A percentile compares a stretch with the other conserved stretches of the same genome.
Conservation (phyloP, 2,797 vertebrate species). For the Danio albolineatus region DNA sequence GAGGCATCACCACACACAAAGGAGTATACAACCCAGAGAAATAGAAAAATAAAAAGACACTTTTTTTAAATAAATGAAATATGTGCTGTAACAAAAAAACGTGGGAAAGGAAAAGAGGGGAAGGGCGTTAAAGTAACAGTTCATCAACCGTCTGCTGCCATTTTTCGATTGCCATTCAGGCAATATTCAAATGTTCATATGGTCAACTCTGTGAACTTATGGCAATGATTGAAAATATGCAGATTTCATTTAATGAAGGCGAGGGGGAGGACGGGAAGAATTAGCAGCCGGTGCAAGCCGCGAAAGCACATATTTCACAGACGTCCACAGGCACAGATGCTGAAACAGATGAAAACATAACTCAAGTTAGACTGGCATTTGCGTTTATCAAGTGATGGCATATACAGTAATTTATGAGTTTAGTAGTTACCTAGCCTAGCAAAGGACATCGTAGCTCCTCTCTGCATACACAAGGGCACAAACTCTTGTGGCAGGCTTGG, state of each 20-base stretch:
- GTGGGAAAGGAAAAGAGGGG: neutral
- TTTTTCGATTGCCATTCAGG: conserved; percentile 15
- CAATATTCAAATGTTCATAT: neutral
- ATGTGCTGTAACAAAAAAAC: conserved; percentile 60
- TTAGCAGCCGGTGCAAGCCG: conserved; percentile 82
- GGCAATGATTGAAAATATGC: neutral
- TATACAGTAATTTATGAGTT: neutral
- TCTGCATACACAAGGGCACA: conserved; percentile 73
- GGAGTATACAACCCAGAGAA: conserved; percentile 50
- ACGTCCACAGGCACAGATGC: conserved; percentile 73
- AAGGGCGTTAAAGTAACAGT: conserved; percentile 71
- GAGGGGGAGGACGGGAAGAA: conserved; percentile 1
- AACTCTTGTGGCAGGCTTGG: conserved; percentile 80
- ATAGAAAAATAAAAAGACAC: conserved; percentile 59
- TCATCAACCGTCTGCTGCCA: conserved; percentile 56
- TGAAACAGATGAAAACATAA: conserved; percentile 54
- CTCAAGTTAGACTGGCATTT: conserved; percentile 2
- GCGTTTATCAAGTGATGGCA: neutral
- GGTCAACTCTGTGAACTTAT: conserved; percentile 4
- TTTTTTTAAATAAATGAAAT: conserved; percentile 71
- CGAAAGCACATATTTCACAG: conserved; percentile 82
- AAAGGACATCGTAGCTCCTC: conserved; percentile 69
- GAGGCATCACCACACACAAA: conserved; percentile 66
- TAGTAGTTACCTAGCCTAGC: conserved; percentile 71
- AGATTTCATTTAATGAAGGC: conserved; percentile 13